phyloP scores from a whole-genome alignment of 2,797 vertebrate genomes.

The Manis javanica region DNA sequence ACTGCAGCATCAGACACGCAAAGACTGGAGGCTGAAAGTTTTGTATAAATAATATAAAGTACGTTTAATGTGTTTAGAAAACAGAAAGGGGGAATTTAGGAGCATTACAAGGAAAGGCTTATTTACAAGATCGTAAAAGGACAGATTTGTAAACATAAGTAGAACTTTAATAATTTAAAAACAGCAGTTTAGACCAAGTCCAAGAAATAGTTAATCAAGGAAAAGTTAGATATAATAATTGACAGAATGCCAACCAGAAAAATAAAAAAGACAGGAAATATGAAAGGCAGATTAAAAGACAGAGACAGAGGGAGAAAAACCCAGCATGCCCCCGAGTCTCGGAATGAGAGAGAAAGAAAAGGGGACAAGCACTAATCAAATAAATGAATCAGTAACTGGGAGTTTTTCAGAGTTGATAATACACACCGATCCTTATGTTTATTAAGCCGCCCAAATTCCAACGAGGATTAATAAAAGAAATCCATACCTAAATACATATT shows the following conservation, averaged over 20 bases:
- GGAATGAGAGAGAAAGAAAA: not conserved
- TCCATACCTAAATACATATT: not conserved
- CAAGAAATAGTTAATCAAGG: not conserved
- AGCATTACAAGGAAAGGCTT: not conserved
- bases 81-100: not conserved
- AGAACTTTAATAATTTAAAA: not conserved
- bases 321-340: not conserved
- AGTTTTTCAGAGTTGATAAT: not conserved
- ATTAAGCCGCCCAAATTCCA: not conserved
- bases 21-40: not conserved
- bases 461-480: not conserved
- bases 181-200: not conserved
- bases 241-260: not conserved
- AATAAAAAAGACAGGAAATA: not conserved
- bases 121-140: not conserved
- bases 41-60: not conserved
- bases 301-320: fast-evolving
- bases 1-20: not conserved
- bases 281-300: fast-evolving
- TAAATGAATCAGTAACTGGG: no score
- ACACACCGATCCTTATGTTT: not conserved
- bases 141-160: not conserved
- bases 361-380: fast-evolving
- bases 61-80: not conserved
- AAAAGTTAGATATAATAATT: not conserved